phyloP scores from a whole-genome alignment of 1,140 invertebrate species.

The Harlomillsia oculata region DNA sequence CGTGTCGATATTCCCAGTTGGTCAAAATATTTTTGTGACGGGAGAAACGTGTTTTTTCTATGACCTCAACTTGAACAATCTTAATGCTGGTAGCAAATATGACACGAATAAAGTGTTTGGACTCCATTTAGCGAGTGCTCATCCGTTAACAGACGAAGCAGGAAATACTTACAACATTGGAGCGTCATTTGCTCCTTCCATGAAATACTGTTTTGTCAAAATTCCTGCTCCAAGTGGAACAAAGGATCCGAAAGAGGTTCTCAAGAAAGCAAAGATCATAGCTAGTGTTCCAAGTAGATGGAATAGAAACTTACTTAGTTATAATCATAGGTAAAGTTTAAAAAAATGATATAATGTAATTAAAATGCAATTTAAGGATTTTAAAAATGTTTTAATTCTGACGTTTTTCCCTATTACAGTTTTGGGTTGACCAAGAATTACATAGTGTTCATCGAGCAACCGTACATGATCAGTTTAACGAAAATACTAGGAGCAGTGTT shows the following conservation, averaged over 20 bases:
- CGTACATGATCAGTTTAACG: conserved; percentile 32
- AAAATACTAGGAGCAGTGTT: conserved; percentile 18
- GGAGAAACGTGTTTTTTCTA: conserved; percentile 39
- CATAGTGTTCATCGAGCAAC: conserved; percentile 43
- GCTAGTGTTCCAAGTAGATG: conserved; percentile 13
- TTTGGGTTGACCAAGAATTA: conserved; percentile 50
- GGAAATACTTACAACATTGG: conserved; percentile 42
- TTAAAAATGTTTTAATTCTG: too few relatives aligned
- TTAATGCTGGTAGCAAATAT: conserved; percentile 34
- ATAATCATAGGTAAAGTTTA: conserved; percentile 39
- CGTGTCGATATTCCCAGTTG: conserved; percentile 39
- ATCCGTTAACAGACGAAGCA: conserved; percentile 40
- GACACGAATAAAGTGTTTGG: conserved; percentile 37
- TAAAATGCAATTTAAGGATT: too few relatives aligned
- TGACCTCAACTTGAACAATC: conserved; percentile 29
- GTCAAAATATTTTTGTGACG: conserved; percentile 41
- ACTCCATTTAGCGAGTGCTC: conserved; percentile 39
- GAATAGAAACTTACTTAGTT: conserved; percentile 21
- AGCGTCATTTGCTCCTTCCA: conserved; percentile 30
- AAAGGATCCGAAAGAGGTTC: conserved; percentile 9
- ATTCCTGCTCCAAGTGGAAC: conserved; percentile 30
- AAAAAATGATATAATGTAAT: too few relatives aligned
- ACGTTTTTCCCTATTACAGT: conserved; percentile 36
- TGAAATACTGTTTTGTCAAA: conserved; percentile 37
- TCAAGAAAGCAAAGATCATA: conserved; percentile 21